These are phyloP conservation scores for Drosophila quadrilineata DNA, from an alignment of 1,140 invertebrate species.

Conservation along the genomic window DNA sequence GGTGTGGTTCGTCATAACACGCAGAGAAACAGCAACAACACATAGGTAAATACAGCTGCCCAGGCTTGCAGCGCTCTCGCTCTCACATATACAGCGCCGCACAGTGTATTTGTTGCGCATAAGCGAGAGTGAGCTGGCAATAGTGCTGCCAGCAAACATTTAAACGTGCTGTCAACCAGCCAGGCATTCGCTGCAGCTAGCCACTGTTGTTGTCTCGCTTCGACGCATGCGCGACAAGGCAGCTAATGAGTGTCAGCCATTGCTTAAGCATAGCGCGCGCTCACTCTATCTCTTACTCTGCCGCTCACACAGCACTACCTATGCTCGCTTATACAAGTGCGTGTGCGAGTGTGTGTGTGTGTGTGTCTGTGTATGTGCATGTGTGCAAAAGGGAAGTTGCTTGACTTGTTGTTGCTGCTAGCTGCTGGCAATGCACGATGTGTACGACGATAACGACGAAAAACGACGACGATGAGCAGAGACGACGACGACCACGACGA, in stretches of 20 bases:
- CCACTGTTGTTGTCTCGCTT: slow-evolving; percentile 26
- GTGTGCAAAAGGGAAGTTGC: slow-evolving; percentile 37
- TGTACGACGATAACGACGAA: slow-evolving; percentile 1
- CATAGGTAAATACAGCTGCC: slow-evolving; percentile 70
- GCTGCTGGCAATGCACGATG: slow-evolving; percentile 11
- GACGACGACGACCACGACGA: slow-evolving; percentile 2
- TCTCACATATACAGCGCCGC: neutral
- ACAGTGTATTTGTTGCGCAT: neutral
- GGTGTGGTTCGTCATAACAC: slow-evolving; percentile 59
- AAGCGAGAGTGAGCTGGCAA: neutral
- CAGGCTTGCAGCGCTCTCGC: slow-evolving; percentile 26
- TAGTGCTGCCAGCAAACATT: slow-evolving; percentile 4
- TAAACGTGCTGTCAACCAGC: slow-evolving; percentile 7
- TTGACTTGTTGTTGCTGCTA: slow-evolving; percentile 25
- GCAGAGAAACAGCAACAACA: slow-evolving; percentile 55
- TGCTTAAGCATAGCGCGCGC: slow-evolving; percentile 46
- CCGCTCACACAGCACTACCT: too few species aligned
- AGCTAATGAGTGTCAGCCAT: slow-evolving; percentile 49
- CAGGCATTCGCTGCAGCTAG: slow-evolving; percentile 6
- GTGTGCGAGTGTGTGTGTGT: neutral
- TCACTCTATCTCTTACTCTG: slow-evolving; percentile 6
- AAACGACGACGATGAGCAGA: neutral
- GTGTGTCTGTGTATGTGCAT: slow-evolving; percentile 12
- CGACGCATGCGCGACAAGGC: neutral
- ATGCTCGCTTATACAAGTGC: neutral